Percentiles rank a stretch among this genome's conserved stretches.
phyloP scores from a whole-genome alignment of 2,888 invertebrate species.

The Steinernema hermaphroditum region DNA sequence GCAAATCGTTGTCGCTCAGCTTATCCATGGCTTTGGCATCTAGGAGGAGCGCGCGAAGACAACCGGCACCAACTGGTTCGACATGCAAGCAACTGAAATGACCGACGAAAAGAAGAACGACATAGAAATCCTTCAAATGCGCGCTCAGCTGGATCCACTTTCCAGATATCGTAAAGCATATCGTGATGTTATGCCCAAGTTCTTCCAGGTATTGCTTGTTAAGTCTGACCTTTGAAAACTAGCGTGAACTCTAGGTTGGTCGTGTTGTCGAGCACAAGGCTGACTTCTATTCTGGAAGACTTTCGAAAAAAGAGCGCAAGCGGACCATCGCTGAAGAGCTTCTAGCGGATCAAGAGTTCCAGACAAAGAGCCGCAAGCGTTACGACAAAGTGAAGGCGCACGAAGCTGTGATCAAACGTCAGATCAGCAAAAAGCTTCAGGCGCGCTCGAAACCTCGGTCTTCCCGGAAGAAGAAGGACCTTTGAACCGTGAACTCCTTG shows the following conservation, averaged over 20 bases:
- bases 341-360: conserved; percentile 82
- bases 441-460: no score
- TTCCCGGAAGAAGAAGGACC: neutral
- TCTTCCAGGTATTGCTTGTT: conserved; percentile 79
- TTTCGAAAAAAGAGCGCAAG: conserved; percentile 84
- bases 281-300: conserved; percentile 82
- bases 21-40: no score
- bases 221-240: neutral
- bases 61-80: conserved; percentile 85
- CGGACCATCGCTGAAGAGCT: conserved; percentile 89
- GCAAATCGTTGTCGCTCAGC: no score
- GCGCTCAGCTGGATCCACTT: conserved; percentile 83
- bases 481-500: neutral
- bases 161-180: conserved; percentile 88
- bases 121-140: conserved; percentile 86
- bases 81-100: conserved; percentile 81
- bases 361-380: conserved; percentile 42
- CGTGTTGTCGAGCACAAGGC: conserved; percentile 78
- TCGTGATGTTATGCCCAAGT: conserved; percentile 84
- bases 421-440: neutral
- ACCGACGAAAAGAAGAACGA: conserved; percentile 86
- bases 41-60: conserved; percentile 78
- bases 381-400: conserved; percentile 42
- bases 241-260: conserved; percentile 68
- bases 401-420: conserved; percentile 33